Conservation (phyloP, 2,797 vertebrate species). For the Bryconaethiops microstoma region DNA sequence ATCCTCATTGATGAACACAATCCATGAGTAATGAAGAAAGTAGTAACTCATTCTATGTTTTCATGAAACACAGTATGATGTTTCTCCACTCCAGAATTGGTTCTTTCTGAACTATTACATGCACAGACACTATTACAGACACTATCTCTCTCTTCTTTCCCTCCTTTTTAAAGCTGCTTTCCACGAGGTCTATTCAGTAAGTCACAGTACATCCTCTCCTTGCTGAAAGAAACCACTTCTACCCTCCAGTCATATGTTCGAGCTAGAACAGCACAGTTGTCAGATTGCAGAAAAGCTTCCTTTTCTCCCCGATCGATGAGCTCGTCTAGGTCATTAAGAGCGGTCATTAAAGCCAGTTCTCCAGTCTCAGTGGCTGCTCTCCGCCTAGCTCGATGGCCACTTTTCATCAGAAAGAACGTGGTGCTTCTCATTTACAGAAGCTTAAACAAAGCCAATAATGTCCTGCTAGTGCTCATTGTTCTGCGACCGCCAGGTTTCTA, state of each 20-base stretch:
- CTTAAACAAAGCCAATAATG: conserved; percentile 39
- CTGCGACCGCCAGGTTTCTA: not conserved
- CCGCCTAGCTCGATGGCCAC: not conserved
- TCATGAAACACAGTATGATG: not conserved
- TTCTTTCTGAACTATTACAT: not conserved
- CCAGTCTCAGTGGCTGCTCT: not conserved
- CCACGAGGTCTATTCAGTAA: conserved; percentile 1
- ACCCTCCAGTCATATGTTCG: conserved; percentile 6
- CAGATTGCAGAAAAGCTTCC: not conserved
- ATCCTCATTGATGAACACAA: no score
- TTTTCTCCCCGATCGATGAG: conserved; percentile 19
- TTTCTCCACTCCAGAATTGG: not conserved
- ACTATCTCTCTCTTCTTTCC: not conserved
- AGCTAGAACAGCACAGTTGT: conserved; percentile 10
- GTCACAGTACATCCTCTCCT: conserved; percentile 4
- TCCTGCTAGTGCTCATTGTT: conserved; percentile 36
- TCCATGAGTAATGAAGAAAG: no score
- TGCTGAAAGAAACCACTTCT: conserved; percentile 13
- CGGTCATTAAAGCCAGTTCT: conserved; percentile 28
- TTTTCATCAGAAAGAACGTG: conserved; percentile 14
- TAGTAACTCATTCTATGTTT: no score
- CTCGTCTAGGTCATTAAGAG: conserved; percentile 41
- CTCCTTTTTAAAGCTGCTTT: conserved; percentile 14
- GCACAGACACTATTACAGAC: conserved; percentile 4
- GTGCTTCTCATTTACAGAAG: conserved; percentile 32